These are phyloP conservation scores for Leptopilina drosophilae DNA, from an alignment of 2,888 invertebrate species.

Conservation along the genomic window DNA sequence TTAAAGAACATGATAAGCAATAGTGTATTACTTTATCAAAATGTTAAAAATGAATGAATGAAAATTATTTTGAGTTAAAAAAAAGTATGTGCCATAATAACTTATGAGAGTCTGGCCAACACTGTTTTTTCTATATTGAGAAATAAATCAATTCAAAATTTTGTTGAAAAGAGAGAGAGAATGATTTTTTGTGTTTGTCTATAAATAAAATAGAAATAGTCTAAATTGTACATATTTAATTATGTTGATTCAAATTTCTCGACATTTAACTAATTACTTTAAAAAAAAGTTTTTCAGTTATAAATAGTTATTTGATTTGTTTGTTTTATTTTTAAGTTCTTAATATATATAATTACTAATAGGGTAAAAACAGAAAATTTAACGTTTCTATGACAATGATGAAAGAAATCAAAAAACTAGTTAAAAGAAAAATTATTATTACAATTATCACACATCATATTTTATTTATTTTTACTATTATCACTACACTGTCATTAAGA, in stretches of 20 bases:
- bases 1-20: constrained; percentile 14
- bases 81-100: constrained; percentile 40
- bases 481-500: not conserved
- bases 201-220: not conserved
- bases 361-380: constrained; percentile 6
- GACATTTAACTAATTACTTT: not conserved
- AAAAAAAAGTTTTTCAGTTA: constrained; percentile 14
- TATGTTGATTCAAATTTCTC: constrained; percentile 1
- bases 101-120: constrained; percentile 32
- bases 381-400: not conserved
- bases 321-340: constrained; percentile 16
- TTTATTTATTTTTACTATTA: constrained; percentile 3
- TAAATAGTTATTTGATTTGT: constrained; percentile 17
- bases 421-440: not conserved
- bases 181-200: constrained; percentile 6
- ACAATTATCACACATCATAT: constrained; percentile 21
- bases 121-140: not conserved
- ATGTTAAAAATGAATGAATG: constrained; percentile 25
- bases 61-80: constrained; percentile 6
- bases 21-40: constrained; percentile 6
- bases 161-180: constrained; percentile 2
- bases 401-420: not conserved
- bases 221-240: constrained; percentile 33
- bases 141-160: constrained; percentile 22
- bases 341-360: constrained; percentile 4